Evolutionary conservation across 2,113 vertebrate species (phyloP).

Genomic region (Zosterops pallidus): DNA sequence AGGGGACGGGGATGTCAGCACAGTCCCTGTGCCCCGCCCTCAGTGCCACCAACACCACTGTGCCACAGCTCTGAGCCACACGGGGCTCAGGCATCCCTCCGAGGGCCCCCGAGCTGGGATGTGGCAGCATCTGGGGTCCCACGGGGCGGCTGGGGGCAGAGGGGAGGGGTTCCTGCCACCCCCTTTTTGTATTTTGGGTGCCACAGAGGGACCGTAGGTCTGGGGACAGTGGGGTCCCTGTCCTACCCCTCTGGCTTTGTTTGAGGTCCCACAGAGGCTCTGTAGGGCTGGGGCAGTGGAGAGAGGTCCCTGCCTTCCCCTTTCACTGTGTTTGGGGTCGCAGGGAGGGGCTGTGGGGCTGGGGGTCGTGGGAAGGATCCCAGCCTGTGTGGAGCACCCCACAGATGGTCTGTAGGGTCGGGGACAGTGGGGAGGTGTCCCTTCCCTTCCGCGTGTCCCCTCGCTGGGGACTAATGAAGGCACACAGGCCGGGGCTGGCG

Average conservation of each 20-base stretch:
- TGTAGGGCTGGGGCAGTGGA: not conserved
- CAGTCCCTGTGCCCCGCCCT: rapidly evolving
- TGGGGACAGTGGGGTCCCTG: not conserved
- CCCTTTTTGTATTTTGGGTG: not conserved
- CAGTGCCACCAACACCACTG: rapidly evolving
- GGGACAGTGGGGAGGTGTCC: too few relatives aligned
- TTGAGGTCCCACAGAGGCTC: rapidly evolving
- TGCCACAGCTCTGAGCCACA: rapidly evolving
- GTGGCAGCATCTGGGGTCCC: rapidly evolving
- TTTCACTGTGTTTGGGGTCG: not conserved
- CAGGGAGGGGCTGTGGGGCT: too few relatives aligned
- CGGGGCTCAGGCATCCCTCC: not conserved
- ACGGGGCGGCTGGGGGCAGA: rapidly evolving
- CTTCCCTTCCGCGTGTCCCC: rapidly evolving
- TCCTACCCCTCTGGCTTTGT: not conserved
- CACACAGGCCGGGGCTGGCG: slow-evolving; percentile 65
- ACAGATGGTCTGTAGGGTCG: not conserved
- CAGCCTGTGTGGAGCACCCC: too few relatives aligned
- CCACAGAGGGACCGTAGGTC: not conserved
- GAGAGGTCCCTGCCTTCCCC: not conserved
- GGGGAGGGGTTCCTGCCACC: not conserved
- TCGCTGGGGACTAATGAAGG: slow-evolving; percentile 40
- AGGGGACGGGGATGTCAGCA: not conserved
- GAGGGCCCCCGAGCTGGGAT: rapidly evolving
- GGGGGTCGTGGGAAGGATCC: not conserved